These are phyloP conservation scores for Zaprionus obscuricornis DNA, from an alignment of 2,888 invertebrate species.

Conservation along the genomic window DNA sequence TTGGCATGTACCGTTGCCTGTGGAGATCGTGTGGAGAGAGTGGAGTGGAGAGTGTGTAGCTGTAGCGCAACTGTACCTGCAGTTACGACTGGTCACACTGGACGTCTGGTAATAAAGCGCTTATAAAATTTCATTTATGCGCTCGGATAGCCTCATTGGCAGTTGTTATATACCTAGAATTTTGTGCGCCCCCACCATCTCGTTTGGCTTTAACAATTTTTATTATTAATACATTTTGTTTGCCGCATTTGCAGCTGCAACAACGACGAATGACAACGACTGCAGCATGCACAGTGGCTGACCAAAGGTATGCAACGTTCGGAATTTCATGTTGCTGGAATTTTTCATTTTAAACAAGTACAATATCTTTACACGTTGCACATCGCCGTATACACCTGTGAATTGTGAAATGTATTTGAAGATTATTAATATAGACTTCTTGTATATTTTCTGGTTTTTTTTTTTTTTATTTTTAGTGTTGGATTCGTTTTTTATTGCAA, in stretches of 20 bases:
- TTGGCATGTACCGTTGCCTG: slow-evolving; percentile 69
- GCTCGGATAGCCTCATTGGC: slow-evolving; percentile 30
- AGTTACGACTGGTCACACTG: too few species aligned
- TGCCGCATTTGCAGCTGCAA: slow-evolving; percentile 58
- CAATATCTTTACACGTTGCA: slow-evolving; percentile 99
- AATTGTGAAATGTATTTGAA: slow-evolving; percentile 66
- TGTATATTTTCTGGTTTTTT: slow-evolving; percentile 67
- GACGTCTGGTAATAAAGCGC: slow-evolving; percentile 73
- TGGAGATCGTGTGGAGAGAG: too few species aligned
- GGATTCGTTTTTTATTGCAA: slow-evolving; percentile 22
- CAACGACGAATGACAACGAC: slow-evolving; percentile 33
- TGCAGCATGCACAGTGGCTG: slow-evolving; percentile 22
- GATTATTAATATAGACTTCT: slow-evolving; percentile 54
- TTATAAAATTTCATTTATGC: slow-evolving; percentile 77
- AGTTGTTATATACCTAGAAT: slow-evolving; percentile 12
- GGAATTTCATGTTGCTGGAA: slow-evolving; percentile 74
- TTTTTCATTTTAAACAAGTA: slow-evolving; percentile 85
- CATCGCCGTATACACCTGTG: slow-evolving; percentile 99
- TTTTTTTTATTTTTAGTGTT: slow-evolving; percentile 39
- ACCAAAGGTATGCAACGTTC: slow-evolving; percentile 66
- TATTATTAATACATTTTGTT: slow-evolving; percentile 77
- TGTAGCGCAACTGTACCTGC: too few species aligned
- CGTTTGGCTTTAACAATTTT: slow-evolving; percentile 60
- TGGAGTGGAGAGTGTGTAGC: neutral
- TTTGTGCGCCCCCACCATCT: too few species aligned